Evolutionary conservation across 1,140 invertebrate genomes (phyloP).

Genomic region (Drosophila bipectinata): DNA sequence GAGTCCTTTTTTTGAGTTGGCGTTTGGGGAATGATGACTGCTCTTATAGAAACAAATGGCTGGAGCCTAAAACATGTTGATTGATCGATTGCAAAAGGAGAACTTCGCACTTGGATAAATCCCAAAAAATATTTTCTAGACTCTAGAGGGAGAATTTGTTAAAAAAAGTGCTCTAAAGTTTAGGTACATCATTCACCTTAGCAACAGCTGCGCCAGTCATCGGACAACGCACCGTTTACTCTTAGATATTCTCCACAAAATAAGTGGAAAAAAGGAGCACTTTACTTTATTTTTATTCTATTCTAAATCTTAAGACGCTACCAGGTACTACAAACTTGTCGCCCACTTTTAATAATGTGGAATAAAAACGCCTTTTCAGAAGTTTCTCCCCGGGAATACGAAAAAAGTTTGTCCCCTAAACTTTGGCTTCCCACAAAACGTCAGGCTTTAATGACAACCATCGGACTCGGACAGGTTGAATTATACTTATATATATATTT

Average conservation of each 20-base stretch:
- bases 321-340: background rate
- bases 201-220: background rate
- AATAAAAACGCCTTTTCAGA: constrained; percentile 47
- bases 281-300: constrained; percentile 15
- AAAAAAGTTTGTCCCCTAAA: constrained; percentile 54
- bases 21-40: background rate
- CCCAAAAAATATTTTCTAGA: background rate
- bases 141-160: background rate
- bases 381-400: constrained; percentile 28
- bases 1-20: constrained; percentile 4
- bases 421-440: constrained; percentile 49
- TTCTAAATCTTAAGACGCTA: constrained; percentile 1
- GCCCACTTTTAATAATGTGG: constrained; percentile 48
- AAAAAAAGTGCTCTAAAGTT: background rate
- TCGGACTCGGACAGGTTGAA: constrained; percentile 45
- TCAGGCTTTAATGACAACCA: constrained; percentile 58
- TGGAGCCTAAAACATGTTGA: background rate
- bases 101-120: background rate
- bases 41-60: constrained; percentile 3
- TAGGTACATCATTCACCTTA: background rate
- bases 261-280: constrained; percentile 5
- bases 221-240: constrained; percentile 15
- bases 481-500: constrained; percentile 47
- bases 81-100: constrained; percentile 18
- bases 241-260: constrained; percentile 20